phyloP scores from a whole-genome alignment of 2,888 invertebrate genomes.

The Girardia tigrina region DNA sequence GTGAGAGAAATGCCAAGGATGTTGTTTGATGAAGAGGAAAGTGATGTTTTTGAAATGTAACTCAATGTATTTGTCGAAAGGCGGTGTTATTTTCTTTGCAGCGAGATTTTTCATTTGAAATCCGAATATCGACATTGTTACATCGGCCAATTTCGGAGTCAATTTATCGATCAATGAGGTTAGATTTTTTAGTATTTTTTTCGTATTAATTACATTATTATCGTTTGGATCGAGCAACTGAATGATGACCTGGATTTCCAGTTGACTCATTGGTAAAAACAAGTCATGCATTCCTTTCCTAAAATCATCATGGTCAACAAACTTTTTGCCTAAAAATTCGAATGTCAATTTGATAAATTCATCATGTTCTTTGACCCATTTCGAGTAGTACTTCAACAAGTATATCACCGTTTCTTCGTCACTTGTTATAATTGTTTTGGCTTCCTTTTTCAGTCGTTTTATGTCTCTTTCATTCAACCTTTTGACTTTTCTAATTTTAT shows the following conservation, averaged over 20 bases:
- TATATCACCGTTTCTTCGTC: background rate
- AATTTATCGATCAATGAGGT: background rate
- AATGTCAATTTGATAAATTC: background rate
- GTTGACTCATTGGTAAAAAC: background rate
- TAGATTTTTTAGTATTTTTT: background rate
- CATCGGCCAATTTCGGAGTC: background rate
- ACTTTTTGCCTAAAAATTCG: background rate
- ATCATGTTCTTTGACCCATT: background rate
- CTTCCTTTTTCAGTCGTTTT: background rate
- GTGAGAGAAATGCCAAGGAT: constrained; percentile 9
- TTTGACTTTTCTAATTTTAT: constrained; percentile 10
- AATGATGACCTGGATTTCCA: background rate
- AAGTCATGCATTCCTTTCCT: background rate
- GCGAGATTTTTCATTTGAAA: background rate
- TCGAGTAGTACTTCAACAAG: background rate
- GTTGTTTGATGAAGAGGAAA: background rate
- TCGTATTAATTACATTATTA: background rate
- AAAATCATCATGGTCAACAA: constrained; percentile 3
- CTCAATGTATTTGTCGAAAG: background rate
- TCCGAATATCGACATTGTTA: background rate
- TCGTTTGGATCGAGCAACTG: background rate
- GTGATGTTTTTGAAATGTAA: background rate
- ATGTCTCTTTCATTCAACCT: background rate
- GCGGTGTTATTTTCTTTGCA: background rate
- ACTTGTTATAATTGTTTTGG: background rate